Evolutionary conservation across 2,888 invertebrate species (phyloP).

Genomic region (Synanthedon myopaeformis): DNA sequence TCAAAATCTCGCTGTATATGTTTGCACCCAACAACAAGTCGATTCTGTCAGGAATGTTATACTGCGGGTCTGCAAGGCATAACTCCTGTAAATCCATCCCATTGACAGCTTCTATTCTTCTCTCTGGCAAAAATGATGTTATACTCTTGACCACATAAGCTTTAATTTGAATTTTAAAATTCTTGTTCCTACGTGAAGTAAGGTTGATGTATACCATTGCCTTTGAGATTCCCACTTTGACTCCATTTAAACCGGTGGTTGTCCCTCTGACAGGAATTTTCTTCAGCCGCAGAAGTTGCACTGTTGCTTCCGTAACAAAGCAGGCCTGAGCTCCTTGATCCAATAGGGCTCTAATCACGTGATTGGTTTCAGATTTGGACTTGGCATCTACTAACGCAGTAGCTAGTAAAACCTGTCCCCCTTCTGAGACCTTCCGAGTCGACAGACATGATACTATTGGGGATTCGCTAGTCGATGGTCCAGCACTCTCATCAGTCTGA

Average conservation of each 20-base stretch:
- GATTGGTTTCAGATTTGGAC: slow-evolving; percentile 5
- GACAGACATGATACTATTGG: background rate
- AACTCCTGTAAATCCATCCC: slow-evolving; percentile 2
- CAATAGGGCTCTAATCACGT: slow-evolving; percentile 10
- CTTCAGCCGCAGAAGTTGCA: slow-evolving; percentile 11
- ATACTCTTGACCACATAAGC: slow-evolving; percentile 10
- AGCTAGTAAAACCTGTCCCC: slow-evolving; percentile 13
- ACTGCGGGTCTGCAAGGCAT: slow-evolving; percentile 5
- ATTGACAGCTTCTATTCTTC: background rate
- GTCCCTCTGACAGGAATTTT: slow-evolving; percentile 7
- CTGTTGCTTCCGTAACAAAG: slow-evolving; percentile 16
- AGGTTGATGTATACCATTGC: slow-evolving; percentile 8
- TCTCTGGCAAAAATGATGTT: slow-evolving; percentile 6
- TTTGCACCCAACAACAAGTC: slow-evolving; percentile 7
- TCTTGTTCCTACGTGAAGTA: slow-evolving; percentile 6
- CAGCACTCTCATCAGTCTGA: background rate
- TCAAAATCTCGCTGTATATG: slow-evolving; percentile 3
- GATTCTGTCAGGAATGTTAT: slow-evolving; percentile 4
- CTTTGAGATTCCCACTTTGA: slow-evolving; percentile 2
- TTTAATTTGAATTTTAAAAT: slow-evolving; percentile 5
- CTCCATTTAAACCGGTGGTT: slow-evolving; percentile 9
- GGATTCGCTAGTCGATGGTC: background rate
- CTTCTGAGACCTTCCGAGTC: background rate
- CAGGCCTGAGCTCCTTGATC: slow-evolving; percentile 18
- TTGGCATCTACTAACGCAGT: slow-evolving; percentile 13